Conservation (phyloP, 1,140 invertebrate genomes). For the Stratiolaelaps scimitus region DNA sequence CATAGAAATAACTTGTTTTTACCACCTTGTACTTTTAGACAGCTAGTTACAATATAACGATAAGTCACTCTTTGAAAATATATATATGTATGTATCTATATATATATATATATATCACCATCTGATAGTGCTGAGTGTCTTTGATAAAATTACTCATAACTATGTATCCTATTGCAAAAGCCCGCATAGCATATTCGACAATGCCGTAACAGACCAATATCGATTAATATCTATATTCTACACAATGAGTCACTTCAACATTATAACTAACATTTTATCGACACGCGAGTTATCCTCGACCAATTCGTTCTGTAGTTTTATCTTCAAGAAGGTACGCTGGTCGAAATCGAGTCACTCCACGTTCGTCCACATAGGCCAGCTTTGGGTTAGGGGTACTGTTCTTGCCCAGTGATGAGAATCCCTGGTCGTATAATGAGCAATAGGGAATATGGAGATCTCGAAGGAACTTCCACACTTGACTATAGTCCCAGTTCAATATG, state of each 20-base stretch:
- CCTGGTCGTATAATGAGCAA: slow-evolving; percentile 72
- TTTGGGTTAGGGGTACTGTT: slow-evolving; percentile 53
- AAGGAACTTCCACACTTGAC: slow-evolving; percentile 76
- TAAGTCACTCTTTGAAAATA: too few species aligned
- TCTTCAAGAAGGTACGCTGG: slow-evolving; percentile 64
- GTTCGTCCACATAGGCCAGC: slow-evolving; percentile 46
- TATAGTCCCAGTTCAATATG: slow-evolving; percentile 74
- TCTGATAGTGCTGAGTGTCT: too few species aligned
- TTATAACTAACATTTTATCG: neutral
- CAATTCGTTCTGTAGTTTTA: slow-evolving; percentile 55
- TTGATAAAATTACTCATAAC: too few species aligned
- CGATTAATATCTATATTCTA: neutral
- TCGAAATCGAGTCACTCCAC: slow-evolving; percentile 47
- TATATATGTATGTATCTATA: too few species aligned
- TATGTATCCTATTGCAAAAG: too few species aligned
- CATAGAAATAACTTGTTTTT: too few species aligned
- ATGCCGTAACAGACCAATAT: neutral
- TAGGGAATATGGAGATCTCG: slow-evolving; percentile 63
- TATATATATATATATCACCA: too few species aligned
- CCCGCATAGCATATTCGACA: neutral
- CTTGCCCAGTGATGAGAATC: slow-evolving; percentile 43
- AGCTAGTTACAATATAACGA: too few species aligned
- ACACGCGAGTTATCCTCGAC: slow-evolving; percentile 43
- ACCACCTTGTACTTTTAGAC: too few species aligned
- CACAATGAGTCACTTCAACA: slow-evolving; percentile 12